Percentiles rank a stretch among this genome's conserved stretches.
These are phyloP conservation scores for Pteromalus puparum DNA, from an alignment of 1,140 invertebrate species.

Conservation along the genomic window DNA sequence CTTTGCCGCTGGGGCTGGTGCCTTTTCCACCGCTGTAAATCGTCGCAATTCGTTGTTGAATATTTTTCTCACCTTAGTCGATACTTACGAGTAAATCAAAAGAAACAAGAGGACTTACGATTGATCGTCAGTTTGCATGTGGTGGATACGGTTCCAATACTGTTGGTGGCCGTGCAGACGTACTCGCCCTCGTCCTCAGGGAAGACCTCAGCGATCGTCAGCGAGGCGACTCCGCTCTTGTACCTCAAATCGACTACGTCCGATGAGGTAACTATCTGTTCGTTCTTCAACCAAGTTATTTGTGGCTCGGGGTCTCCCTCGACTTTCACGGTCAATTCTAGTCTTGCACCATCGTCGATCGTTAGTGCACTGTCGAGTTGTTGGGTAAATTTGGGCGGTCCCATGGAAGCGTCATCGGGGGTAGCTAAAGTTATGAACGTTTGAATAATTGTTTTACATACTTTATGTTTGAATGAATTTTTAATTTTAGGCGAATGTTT, in stretches of 20 bases:
- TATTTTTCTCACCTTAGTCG: neutral
- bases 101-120: slow-evolving; percentile 78
- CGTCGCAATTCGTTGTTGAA: slow-evolving; percentile 13
- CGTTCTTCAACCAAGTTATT: slow-evolving; percentile 90
- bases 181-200: slow-evolving; percentile 95
- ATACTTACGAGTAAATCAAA: neutral
- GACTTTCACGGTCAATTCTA: slow-evolving; percentile 87
- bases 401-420: slow-evolving; percentile 90
- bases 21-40: slow-evolving; percentile 80
- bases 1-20: slow-evolving; percentile 62
- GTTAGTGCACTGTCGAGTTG: slow-evolving; percentile 80
- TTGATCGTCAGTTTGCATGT: slow-evolving; percentile 89
- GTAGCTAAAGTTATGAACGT: slow-evolving; percentile 78
- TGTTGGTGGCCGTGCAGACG: slow-evolving; percentile 92
- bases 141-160: slow-evolving; percentile 88
- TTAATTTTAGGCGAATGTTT: too few species aligned
- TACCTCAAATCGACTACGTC: slow-evolving; percentile 94
- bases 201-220: slow-evolving; percentile 93
- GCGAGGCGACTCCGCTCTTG: slow-evolving; percentile 88
- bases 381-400: slow-evolving; percentile 87
- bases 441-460: neutral
- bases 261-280: slow-evolving; percentile 83
- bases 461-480: neutral
- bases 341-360: slow-evolving; percentile 88
- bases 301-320: slow-evolving; percentile 94